Percentiles rank a stretch among this genome's conserved stretches.
These are phyloP conservation scores for Drosophila yakuba DNA, from an alignment of 1,140 invertebrate genomes.

Conservation along the genomic window DNA sequence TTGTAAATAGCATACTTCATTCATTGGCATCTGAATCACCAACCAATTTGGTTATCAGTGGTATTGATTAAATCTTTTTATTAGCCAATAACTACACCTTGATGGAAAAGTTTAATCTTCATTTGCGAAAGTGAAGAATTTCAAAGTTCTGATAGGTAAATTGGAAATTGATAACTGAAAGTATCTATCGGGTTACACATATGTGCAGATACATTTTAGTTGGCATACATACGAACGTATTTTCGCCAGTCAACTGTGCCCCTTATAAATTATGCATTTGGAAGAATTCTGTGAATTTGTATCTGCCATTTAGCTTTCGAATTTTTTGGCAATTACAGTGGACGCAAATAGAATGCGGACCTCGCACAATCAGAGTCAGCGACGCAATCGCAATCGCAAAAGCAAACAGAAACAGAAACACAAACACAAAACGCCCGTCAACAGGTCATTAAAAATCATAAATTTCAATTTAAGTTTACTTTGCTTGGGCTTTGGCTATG, in stretches of 20 bases:
- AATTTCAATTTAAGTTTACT: conserved; percentile 83
- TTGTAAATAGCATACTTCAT: conserved; percentile 10
- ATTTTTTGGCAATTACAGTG: conserved; percentile 35
- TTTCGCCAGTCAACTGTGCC: not conserved
- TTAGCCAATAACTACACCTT: conserved; percentile 6
- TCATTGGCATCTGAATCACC: conserved; percentile 9
- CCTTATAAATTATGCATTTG: not conserved
- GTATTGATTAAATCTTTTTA: conserved; percentile 19
- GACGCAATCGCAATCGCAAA: not conserved
- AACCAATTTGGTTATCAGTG: conserved; percentile 6
- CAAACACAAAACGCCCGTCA: conserved; percentile 54
- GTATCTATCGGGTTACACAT: too few species aligned
- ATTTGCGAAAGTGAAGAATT: not conserved
- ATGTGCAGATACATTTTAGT: not conserved
- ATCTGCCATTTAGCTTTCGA: conserved; percentile 17
- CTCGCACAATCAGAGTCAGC: conserved; percentile 9
- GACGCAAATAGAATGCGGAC: conserved; percentile 8
- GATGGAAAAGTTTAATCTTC: conserved; percentile 20
- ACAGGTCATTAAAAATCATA: conserved; percentile 83
- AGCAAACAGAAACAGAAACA: too few species aligned
- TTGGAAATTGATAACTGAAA: not conserved
- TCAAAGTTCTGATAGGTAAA: not conserved
- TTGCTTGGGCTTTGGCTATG: conserved; percentile 43
- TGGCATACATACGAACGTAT: not conserved
- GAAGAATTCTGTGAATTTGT: conserved; percentile 8